phyloP scores from a whole-genome alignment of 2,888 invertebrate genomes.

The Phasia obesa region DNA sequence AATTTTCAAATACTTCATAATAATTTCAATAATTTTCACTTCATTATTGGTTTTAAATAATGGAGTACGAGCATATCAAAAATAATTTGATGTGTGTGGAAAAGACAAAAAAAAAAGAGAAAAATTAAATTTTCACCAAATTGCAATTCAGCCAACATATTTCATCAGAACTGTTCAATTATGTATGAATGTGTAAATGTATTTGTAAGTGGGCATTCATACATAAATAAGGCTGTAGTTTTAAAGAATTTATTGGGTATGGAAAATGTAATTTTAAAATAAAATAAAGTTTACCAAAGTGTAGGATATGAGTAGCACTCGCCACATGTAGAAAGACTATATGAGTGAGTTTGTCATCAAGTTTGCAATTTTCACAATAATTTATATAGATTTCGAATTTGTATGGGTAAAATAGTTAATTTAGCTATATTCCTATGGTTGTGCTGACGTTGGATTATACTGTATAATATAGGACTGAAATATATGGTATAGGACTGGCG shows the following conservation, averaged over 20 bases:
- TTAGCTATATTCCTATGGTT: no score
- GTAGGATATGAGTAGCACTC: no score
- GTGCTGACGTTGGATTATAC: no score
- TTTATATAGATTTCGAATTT: no score
- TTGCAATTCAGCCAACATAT: conserved; percentile 43
- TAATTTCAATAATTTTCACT: conserved; percentile 67
- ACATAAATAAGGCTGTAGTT: not conserved
- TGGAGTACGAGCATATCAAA: conserved; percentile 34
- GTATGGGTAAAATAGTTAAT: no score
- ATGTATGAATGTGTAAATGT: conserved; percentile 10
- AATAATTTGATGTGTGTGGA: conserved; percentile 42
- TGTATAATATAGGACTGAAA: no score
- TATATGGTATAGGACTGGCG: no score
- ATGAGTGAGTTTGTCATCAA: no score
- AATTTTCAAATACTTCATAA: conserved; percentile 65
- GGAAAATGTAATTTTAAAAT: not conserved
- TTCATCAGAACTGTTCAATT: conserved; percentile 33
- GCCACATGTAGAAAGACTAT: no score
- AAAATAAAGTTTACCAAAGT: no score
- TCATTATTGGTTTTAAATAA: conserved; percentile 61
- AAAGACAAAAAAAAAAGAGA: not conserved
- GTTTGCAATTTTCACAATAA: no score
- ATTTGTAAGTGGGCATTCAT: not conserved
- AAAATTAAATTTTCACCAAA: conserved; percentile 19
- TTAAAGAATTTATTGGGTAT: conserved; percentile 21